phyloP scores from a whole-genome alignment of 2,888 invertebrate species.

The Antheraea assamensis region DNA sequence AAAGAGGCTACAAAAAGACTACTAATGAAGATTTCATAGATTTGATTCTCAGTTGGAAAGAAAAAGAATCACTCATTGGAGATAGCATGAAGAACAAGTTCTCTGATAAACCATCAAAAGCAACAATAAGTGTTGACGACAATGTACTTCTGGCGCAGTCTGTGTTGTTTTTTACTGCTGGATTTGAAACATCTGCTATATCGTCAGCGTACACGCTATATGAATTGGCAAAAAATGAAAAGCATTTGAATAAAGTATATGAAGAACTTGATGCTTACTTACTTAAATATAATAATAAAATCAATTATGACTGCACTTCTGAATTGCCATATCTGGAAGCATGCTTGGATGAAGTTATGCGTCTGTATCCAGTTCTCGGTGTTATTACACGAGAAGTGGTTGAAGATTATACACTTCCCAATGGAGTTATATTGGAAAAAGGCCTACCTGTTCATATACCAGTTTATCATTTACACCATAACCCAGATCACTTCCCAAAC shows the following conservation, averaged over 20 bases:
- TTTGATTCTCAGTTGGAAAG: constrained; percentile 26
- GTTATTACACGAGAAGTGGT: constrained; percentile 40
- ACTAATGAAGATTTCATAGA: constrained; percentile 34
- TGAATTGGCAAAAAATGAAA: constrained; percentile 41
- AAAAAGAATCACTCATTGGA: constrained; percentile 29
- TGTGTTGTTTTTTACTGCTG: constrained; percentile 62
- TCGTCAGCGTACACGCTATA: constrained; percentile 40
- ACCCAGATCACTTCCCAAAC: constrained; percentile 42
- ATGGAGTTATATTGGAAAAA: constrained; percentile 41
- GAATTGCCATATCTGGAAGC: constrained; percentile 47
- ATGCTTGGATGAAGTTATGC: constrained; percentile 43
- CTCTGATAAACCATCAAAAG: not conserved
- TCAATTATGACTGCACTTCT: constrained; percentile 42
- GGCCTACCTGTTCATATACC: constrained; percentile 47
- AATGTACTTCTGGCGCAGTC: constrained; percentile 72
- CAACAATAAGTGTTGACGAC: constrained; percentile 43
- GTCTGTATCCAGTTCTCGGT: constrained; percentile 43
- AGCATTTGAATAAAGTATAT: constrained; percentile 31
- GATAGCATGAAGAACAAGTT: constrained; percentile 26
- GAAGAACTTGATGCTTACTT: constrained; percentile 46
- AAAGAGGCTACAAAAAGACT: constrained; percentile 25
- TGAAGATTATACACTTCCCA: constrained; percentile 42
- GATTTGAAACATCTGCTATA: constrained; percentile 46
- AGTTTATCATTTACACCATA: constrained; percentile 40
- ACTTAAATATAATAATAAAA: constrained; percentile 28